Evolutionary conservation across 2,888 invertebrate genomes (phyloP), one percentile per base, ranked within the genome.

Genomic region (Apodemia mormo): DNA sequence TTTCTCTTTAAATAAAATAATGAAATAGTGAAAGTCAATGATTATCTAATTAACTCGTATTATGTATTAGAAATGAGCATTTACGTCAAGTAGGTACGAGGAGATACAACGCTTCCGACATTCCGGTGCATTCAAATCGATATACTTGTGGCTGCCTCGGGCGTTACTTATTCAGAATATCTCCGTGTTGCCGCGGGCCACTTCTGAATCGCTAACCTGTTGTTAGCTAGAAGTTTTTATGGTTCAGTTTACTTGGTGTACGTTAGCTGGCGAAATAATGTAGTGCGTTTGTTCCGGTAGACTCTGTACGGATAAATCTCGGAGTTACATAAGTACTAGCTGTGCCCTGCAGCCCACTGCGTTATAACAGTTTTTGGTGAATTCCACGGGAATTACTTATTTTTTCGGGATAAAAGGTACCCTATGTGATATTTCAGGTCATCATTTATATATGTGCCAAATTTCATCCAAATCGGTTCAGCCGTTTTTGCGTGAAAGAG

Each of bases 41-140:
- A 49, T 22, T 12, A 30, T 58, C 30, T 58, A 58, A 58, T 58
- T 58, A 58, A 30, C 58, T 58, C 33, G 29, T 58, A 29, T 56
- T 56, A 58, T 33, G 58, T 58, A 33, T 30, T 30, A 58, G 58
- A 58, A 58, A 1, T 58, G 10, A 29, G 12, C 58, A 58, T 58
- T 58, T 58, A 5, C 56, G 37, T 37, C 37, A 37, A 37, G 37
- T 37, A 58, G 9, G 58, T 30, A 58, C 49, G 30, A 12, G 29
- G 30, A 5, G 29, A 58, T 30, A 30, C 58, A 56, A 56, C 22
- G 58, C 58, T 58, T 58, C 58, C 58, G 58, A 12, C 30, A 33
- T 58, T 14, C 58, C 30, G 10, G 30, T 33, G 58, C 30, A 33
- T 58, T 58, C 30, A 58, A 30, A 58, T 30, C 30, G 58, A 29